Evolutionary conservation across 2,888 invertebrate species (phyloP), one percentile per base, ranked within the genome.

Genomic region (Hedychridium roseum): DNA sequence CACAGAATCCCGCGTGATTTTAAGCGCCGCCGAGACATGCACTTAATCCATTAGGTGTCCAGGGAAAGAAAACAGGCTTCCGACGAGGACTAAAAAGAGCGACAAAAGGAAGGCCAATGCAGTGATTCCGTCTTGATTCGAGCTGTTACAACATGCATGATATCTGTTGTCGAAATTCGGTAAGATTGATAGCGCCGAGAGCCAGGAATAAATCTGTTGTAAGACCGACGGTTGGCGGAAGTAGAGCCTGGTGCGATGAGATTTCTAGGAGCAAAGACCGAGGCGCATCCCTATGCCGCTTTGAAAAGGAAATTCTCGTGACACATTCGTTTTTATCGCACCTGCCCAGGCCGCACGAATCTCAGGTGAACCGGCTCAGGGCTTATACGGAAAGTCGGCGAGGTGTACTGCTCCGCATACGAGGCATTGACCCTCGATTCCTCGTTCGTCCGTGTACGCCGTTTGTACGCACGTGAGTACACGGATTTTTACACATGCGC

Each of bases 261-360:
- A 23, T 23, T 23, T 23, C 23, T 23, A 23, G 9, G 9, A 23
- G 9, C 5, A 9, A 36, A 9, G 32, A 34, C 21, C 21, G 21
- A 39, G 35, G 28, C 35, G 21, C 12, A 23, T 28, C 5, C 20
- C 38, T 64, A 66, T 60, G 67, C 59, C 64, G 56, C 53, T 67
- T 72, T 71, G 76, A 76, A 76, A 76, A 77, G 73, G 76, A 75
- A 76, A 76, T 73, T 73, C 73, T 70, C 70, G 74, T 75, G 74
- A 76, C 73, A 74, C 74, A 73, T 75, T 74, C 72, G 76, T 76
- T 76, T 76, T 76, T 75, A 73, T 70, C 65, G 68, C 57, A 58
- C 54, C 64, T 51, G 58, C 44, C 54, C 43, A 54, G 64, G 52
- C n/a, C n/a, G 60, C 57, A 66, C 69, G 70, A 72, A 70, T 74